Percentiles rank a stretch among this genome's conserved stretches.
These are phyloP conservation scores for Bagarius yarrelli DNA, from an alignment of 2,113 vertebrate genomes.

Conservation along the genomic window DNA sequence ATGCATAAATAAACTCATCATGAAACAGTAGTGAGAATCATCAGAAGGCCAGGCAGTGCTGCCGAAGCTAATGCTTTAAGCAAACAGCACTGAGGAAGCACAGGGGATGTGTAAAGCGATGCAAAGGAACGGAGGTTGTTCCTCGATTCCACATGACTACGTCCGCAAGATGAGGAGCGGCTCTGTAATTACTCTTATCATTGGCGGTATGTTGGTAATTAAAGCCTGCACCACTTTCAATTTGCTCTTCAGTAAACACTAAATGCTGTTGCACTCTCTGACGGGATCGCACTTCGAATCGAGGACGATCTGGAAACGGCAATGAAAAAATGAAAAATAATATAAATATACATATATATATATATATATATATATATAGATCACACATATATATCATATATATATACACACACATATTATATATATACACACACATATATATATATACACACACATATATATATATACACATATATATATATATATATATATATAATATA, in stretches of 20 bases:
- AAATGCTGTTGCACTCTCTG: slow-evolving; percentile 15
- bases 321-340: background rate
- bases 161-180: slow-evolving; percentile 30
- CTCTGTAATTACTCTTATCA: slow-evolving; percentile 48
- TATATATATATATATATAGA: too few species aligned
- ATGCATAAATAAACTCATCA: slow-evolving; percentile 19
- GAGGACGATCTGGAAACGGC: background rate
- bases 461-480: too few species aligned
- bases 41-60: background rate
- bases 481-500: too few species aligned
- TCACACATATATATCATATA: too few species aligned
- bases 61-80: background rate
- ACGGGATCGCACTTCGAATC: background rate
- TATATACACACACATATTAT: too few species aligned
- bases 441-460: too few species aligned
- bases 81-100: background rate
- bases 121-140: slow-evolving; percentile 18
- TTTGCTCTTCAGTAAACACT: slow-evolving; percentile 31
- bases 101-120: slow-evolving; percentile 25
- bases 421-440: too few species aligned
- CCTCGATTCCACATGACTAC: slow-evolving; percentile 33
- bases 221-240: slow-evolving; percentile 38
- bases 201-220: slow-evolving; percentile 43
- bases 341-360: background rate
- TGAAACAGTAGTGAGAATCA: background rate